A percentile compares a stretch with the other conserved stretches of the same genome.
Conservation (phyloP, 1,140 invertebrate species). For the Hylaeus anthracinus region DNA sequence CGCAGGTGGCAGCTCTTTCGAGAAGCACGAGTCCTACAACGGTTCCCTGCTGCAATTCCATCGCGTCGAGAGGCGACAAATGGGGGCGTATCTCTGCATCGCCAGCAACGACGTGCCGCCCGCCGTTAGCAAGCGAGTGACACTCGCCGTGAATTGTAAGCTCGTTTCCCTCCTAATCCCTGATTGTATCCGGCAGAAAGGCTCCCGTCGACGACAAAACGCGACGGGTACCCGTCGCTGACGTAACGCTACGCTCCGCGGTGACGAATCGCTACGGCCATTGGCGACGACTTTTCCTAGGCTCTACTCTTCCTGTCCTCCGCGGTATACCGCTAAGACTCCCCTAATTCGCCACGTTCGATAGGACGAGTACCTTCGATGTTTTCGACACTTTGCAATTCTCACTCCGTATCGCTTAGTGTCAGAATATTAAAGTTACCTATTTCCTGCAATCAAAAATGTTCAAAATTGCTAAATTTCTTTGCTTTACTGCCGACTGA, state of each 20-base stretch:
- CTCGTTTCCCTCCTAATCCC: conserved; percentile 35
- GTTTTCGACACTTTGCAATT: too few relatives aligned
- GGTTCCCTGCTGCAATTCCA: conserved; percentile 87
- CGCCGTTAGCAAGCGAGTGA: conserved; percentile 92
- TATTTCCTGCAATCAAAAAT: too few relatives aligned
- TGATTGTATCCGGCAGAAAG: conserved; percentile 40
- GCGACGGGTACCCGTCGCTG: background rate
- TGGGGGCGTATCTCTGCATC: conserved; percentile 94
- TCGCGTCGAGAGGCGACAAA: conserved; percentile 90
- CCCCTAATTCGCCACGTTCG: too few relatives aligned
- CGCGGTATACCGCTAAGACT: background rate
- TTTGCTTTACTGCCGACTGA: too few relatives aligned
- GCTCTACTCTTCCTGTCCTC: background rate
- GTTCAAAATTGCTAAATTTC: too few relatives aligned
- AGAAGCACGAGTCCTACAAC: conserved; percentile 81
- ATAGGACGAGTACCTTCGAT: too few relatives aligned
- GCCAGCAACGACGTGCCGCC: conserved; percentile 94
- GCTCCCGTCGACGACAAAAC: conserved; percentile 26
- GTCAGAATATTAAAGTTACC: too few relatives aligned
- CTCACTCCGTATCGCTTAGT: too few relatives aligned
- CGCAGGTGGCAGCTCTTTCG: conserved; percentile 61
- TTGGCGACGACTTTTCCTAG: background rate
- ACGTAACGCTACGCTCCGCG: background rate
- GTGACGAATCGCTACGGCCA: conserved; percentile 1
- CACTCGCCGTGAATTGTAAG: conserved; percentile 94